phyloP scores from a whole-genome alignment of 1,140 invertebrate species.

The Amyelois transitella region DNA sequence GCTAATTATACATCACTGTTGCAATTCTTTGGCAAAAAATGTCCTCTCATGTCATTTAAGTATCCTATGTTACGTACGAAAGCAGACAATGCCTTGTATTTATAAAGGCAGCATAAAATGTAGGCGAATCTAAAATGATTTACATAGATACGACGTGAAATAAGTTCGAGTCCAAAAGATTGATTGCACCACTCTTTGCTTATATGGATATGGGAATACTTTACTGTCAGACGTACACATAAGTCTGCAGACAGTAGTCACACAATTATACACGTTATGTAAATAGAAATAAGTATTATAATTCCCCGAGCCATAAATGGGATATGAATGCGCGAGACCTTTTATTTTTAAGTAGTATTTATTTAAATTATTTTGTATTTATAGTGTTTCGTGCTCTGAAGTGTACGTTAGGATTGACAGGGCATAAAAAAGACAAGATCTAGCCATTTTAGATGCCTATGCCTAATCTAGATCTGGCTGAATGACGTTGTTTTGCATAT shows the following conservation, averaged over 20 bases:
- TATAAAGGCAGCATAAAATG: neutral
- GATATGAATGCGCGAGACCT: neutral
- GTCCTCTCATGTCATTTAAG: too few relatives aligned
- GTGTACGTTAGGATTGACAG: conserved; percentile 1
- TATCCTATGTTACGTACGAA: too few relatives aligned
- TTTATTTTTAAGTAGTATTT: neutral
- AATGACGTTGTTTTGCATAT: conserved; percentile 2
- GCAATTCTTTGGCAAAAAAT: too few relatives aligned
- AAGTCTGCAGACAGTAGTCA: neutral
- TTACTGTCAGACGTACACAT: neutral
- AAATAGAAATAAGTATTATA: neutral
- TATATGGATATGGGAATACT: neutral
- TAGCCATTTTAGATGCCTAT: neutral
- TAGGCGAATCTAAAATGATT: neutral
- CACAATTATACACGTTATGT: neutral
- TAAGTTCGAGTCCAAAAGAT: neutral
- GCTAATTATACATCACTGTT: too few relatives aligned
- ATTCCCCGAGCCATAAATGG: neutral
- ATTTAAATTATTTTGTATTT: neutral
- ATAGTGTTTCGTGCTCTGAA: neutral
- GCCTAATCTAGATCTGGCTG: conserved; percentile 1
- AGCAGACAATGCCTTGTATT: too few relatives aligned
- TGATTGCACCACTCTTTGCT: neutral
- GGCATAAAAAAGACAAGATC: neutral
- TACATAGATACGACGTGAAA: neutral